Conservation (phyloP, 2,888 invertebrate genomes). For the Chrysolina oricalcia region DNA sequence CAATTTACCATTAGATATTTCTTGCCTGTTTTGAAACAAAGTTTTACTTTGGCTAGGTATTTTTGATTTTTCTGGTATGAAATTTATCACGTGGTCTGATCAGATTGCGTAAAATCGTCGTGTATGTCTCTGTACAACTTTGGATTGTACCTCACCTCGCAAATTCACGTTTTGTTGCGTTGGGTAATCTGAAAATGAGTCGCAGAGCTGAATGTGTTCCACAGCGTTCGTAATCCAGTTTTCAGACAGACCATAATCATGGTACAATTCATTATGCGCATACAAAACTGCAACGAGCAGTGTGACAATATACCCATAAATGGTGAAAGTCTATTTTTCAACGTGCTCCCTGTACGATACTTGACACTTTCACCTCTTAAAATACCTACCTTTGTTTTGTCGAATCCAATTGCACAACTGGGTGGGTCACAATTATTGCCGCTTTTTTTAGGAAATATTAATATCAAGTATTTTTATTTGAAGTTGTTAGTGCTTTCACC, state of each 20-base stretch:
- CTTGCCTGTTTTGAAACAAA: too few species aligned
- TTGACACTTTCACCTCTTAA: slow-evolving; percentile 51
- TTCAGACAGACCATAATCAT: not conserved
- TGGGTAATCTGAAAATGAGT: not conserved
- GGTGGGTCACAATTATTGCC: slow-evolving; percentile 4
- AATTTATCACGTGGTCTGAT: too few species aligned
- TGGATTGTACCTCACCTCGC: not conserved
- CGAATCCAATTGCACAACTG: slow-evolving; percentile 15
- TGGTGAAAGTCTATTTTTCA: slow-evolving; percentile 46
- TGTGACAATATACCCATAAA: slow-evolving; percentile 33
- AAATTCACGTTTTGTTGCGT: not conserved
- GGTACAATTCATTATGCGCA: not conserved
- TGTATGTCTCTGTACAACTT: not conserved
- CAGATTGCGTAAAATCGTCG: not conserved
- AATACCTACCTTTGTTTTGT: slow-evolving; percentile 30
- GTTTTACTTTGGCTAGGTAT: too few species aligned
- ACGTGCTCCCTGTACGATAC: slow-evolving; percentile 40
- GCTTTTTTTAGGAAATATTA: slow-evolving; percentile 11
- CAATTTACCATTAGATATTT: too few species aligned
- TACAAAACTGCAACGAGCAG: not conserved
- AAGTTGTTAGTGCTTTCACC: slow-evolving; percentile 13
- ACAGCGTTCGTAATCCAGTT: slow-evolving; percentile 5
- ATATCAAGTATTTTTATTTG: slow-evolving; percentile 3
- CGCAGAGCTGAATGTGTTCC: not conserved
- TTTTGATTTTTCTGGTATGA: too few species aligned